Evolutionary conservation across 2,797 vertebrate species (phyloP), one percentile per base, ranked within the genome.

Genomic region (Nannoperca obscura): DNA sequence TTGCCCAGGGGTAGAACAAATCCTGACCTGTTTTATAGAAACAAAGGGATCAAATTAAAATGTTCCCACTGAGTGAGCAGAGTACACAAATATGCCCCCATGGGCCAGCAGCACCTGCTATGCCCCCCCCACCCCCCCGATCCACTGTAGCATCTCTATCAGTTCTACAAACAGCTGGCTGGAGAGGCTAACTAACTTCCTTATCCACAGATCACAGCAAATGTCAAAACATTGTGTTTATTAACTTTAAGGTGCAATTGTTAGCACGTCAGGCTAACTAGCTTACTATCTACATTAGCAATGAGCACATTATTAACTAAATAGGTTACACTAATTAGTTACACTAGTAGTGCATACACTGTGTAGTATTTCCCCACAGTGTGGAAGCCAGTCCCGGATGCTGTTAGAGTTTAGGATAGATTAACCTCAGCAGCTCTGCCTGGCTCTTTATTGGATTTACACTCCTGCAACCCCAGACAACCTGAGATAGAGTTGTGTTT

Each of bases 1-100:
- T 10, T 68, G 86, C 88, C 79, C 22, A 22, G 66, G 75, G 91
- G 84, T 57, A 79, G 74, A 90, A 78, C 91, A 86, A 89, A 91
- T 92, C 86, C 89, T 92, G 93, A 92, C 86, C 92, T 88, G 88
- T 88, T 93, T 93, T 89, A 92, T 87, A 91, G 86, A 91, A 92
- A 92, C 86, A 92, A 86, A 86, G 67, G 82, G 86, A 91, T 93
- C 89, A 93, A 93, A 94, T 94, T 93, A 93, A 94, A 93, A 94
- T 90, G 88, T 93, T 94, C 88, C 91, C 85, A 90, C 76, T 89
- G 88, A 92, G 90, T 88, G 90, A 93, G 87, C 92, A 92, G 79
- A 84, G 89, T 80, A 88, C 80, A 82, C 89, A 90, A 83, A 85
- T 77, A 87, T 84, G 81, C 66, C 86, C 85, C 81, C 77, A 71